A percentile compares a stretch with the other conserved stretches of the same genome.
phyloP scores from a whole-genome alignment of 2,797 vertebrate species.

The Melanotaenia parkinsoni region DNA sequence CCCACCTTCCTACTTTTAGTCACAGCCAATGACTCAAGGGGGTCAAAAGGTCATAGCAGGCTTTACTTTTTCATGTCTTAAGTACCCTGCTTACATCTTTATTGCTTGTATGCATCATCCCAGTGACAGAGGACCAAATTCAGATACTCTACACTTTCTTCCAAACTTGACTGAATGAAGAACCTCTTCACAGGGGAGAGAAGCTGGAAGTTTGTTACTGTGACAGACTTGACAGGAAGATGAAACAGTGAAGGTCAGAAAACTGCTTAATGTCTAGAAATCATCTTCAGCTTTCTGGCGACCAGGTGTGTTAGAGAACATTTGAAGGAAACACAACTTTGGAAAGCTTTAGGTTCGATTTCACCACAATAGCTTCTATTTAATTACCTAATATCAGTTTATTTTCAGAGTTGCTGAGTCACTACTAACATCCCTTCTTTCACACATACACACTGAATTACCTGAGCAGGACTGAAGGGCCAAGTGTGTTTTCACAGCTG shows the following conservation, averaged over 20 bases:
- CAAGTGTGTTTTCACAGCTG: conserved; percentile 74
- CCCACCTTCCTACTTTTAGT: not conserved
- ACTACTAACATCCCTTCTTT: not conserved
- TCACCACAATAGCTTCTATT: not conserved
- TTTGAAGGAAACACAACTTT: not conserved
- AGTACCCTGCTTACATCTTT: not conserved
- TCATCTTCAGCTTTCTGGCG: conserved; percentile 3
- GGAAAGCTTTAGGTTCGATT: not conserved
- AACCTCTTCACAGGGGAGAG: not conserved
- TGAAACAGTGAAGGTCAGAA: not conserved
- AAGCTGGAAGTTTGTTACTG: not conserved
- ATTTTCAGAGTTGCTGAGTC: conserved; percentile 49
- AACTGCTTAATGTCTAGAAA: not conserved
- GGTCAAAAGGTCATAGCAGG: conserved; percentile 6
- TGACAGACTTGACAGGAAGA: not conserved
- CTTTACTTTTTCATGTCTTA: not conserved
- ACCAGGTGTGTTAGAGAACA: not conserved
- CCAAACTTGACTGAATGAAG: not conserved
- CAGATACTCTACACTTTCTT: not conserved
- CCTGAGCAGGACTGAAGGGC: conserved; percentile 51
- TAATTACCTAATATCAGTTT: conserved; percentile 16
- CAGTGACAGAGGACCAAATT: not conserved
- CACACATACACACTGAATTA: conserved; percentile 28
- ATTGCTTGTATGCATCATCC: not conserved
- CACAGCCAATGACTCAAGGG: conserved; percentile 22